Conservation (phyloP, 2,113 vertebrate species). For the Camelus dromedarius region DNA sequence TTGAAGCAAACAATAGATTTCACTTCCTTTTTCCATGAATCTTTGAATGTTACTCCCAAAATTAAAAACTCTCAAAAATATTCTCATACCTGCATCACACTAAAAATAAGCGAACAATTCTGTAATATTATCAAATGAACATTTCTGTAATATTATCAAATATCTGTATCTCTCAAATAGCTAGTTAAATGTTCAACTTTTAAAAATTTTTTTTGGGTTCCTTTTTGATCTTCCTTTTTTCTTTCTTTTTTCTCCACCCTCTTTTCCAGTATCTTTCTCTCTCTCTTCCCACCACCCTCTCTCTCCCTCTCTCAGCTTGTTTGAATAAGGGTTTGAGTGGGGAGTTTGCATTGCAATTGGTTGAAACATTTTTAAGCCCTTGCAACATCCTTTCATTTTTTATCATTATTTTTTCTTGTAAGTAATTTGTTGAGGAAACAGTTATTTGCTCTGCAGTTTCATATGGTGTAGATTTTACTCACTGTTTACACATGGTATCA, state of each 20-base stretch:
- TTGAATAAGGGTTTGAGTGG: neutral
- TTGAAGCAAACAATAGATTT: neutral
- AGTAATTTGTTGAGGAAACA: neutral
- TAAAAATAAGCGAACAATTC: neutral
- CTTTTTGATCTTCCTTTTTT: neutral
- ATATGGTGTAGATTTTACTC: neutral
- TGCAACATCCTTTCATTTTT: neutral
- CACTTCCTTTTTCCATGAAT: neutral
- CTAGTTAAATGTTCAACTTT: neutral
- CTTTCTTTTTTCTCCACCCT: accelerated
- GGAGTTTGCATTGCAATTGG: neutral
- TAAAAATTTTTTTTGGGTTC: neutral
- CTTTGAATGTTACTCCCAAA: neutral
- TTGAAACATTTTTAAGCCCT: neutral
- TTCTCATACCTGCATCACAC: neutral
- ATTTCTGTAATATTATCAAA: neutral
- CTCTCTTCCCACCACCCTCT: no score
- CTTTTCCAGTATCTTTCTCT: no score
- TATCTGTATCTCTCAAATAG: neutral
- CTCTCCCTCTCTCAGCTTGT: neutral
- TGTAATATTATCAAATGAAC: neutral
- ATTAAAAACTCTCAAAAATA: neutral
- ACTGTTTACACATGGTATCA: accelerated
- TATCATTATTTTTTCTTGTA: neutral
- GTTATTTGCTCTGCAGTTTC: neutral